Evolutionary conservation across 2,888 invertebrate species (phyloP), one percentile per base, ranked within the genome.

Genomic region (Phaonia tiefii): DNA sequence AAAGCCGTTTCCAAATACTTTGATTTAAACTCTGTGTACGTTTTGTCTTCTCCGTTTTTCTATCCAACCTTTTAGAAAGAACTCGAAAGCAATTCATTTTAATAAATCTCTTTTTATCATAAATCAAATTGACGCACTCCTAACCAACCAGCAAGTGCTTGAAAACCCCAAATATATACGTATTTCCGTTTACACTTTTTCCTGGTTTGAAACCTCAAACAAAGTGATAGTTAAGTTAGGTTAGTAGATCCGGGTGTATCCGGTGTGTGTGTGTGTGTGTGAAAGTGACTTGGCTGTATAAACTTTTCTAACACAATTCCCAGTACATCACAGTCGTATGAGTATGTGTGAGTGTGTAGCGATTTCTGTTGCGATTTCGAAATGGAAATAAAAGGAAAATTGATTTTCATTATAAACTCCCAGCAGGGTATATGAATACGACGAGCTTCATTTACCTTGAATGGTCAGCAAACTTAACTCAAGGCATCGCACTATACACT

Each of bases 371-470:
- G 8, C 20, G 51, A 65, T 44, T 65, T 22, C 13, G 26, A 31
- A 56, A 26, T 58, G 37, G 46, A 65, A 65, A 65, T 46, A 13
- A 11, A 22, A 25, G 46, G 44, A 46, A 65, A 65, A 65, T 65
- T 65, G 65, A 65, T 65, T 65, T 65, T 65, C 54, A 44, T 46
- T 46, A 65, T 10, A 46, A 65, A 39, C n/a, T 31, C 3, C 54
- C 13, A 10, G 25, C 22, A 46, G 46, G 4, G 13, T 26, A 65
- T 15, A 65, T 46, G 65, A 65, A n/a, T n/a, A n/a, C 11, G 65
- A 65, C 44, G 44, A 46, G 65, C 65, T 65, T 65, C 44, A 65
- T 46, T 65, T 65, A 46, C 65, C 65, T 65, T 46, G 65, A 65
- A 42, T 65, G 65, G 46, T 46, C 54, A 54, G 54, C 25, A 22